A percentile compares a stretch with the other conserved stretches of the same genome.
Conservation (phyloP, 2,113 vertebrate species). For the Psammodynastes pulverulentus region DNA sequence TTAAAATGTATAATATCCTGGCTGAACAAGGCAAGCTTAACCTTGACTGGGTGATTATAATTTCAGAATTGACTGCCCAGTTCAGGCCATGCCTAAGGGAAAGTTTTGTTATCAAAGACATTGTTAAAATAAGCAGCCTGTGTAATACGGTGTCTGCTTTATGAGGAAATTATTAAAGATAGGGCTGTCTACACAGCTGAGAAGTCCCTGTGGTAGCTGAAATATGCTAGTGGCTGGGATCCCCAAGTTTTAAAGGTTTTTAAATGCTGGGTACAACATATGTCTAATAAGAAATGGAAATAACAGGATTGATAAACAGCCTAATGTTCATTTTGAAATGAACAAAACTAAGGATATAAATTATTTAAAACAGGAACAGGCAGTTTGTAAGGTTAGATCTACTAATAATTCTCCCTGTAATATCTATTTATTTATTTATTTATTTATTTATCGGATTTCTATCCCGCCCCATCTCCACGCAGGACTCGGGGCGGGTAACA, state of each 20-base stretch:
- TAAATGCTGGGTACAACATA: background rate
- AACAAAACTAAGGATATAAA: background rate
- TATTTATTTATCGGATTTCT: too few relatives aligned
- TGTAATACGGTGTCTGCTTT: slow-evolving; percentile 31
- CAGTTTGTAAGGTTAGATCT: background rate
- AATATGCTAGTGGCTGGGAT: background rate
- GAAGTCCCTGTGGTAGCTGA: background rate
- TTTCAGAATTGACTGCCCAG: slow-evolving; percentile 51
- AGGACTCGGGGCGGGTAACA: too few relatives aligned
- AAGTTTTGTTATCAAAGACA: slow-evolving; percentile 33
- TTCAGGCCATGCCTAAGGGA: slow-evolving; percentile 36
- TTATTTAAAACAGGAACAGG: background rate
- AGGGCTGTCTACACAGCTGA: background rate
- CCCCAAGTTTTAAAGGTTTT: background rate
- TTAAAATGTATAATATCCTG: slow-evolving; percentile 17
- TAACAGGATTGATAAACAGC: background rate
- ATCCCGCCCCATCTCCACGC: too few relatives aligned
- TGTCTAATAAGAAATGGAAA: background rate
- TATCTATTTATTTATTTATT: too few relatives aligned
- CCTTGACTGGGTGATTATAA: slow-evolving; percentile 52
- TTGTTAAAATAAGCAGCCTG: slow-evolving; percentile 36
- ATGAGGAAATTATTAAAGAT: slow-evolving; percentile 30
- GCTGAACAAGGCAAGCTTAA: slow-evolving; percentile 40
- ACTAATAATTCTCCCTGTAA: background rate
- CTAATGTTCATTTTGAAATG: background rate